Evolutionary conservation across 2,797 vertebrate species (phyloP), one percentile per base, ranked within the genome.

Genomic region (Astyanax mexicanus): DNA sequence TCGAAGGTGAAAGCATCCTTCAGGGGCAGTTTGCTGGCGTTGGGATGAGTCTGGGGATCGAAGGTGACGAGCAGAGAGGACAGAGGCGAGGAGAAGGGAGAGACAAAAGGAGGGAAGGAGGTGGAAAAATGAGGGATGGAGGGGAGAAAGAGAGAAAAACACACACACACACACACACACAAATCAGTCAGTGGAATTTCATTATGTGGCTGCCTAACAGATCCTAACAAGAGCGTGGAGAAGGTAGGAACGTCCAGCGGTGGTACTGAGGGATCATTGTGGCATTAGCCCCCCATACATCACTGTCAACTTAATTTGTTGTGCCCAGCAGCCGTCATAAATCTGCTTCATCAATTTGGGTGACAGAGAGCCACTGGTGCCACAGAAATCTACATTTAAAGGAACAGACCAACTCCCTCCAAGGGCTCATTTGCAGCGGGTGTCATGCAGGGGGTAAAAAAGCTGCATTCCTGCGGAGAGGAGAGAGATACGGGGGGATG

Each of bases 1-100:
- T 98, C 97, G 32, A 96, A 99, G 67, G 96, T 98, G 93, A 99
- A 99, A 88, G 95, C 94, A 89, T 99, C 97, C 94, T 97, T 98
- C 91, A 99, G 89, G 86, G 96, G 95, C 89, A 98, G 94, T 89
- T 98, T 98, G 93, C 90, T 96, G 92, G 96, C 96, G 69, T 96
- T 95, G 52, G 96, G 97, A 91, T 99, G 96, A 89, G 95, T 97
- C 98, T 99, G 89, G 84, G 86, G 91, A 94, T 86, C 25, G 40
- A 72, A 87, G 86, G 88, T 90, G 89, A 81, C 54, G 77, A 40
- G 68, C 60, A 72, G 65, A 80, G 70, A 79, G 58, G 62, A 25
- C 71, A 74, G 60, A 23, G 44, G 11, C 61, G 60, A 45, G 40
- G 54, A 79, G 44, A 38, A 42, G 60, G 32, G 58, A 77, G 61